Base-by-base conservation (phyloP, 2,888 invertebrate genomes). In the Lycia hirtaria region DNA sequence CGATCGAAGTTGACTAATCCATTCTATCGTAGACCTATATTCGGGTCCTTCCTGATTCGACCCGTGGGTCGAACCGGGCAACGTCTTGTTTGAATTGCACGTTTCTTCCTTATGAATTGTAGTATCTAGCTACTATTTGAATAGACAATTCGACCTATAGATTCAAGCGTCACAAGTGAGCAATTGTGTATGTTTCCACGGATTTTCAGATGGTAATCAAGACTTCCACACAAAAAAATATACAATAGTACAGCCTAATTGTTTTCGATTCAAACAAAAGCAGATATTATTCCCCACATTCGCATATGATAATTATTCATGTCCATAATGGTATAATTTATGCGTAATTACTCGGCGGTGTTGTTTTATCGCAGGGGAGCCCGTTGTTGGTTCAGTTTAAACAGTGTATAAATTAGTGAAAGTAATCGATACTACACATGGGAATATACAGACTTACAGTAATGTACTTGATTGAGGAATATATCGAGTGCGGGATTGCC, bases 281-380 rank as follows among this genome's bases (percentile, higher is more conserved):
- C 30, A 30, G 20, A 30, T 12, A 30, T 30, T 28, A 30, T 44
- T 20, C 12, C 30, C 17, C 30, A 44, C 30, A 32, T 20, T 28
- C 20, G n/a, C n/a, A 20, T 24, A 19, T 12, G 22, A 49, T 52
- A 56, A 49, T 60, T 61, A 61, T 61, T 72, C 74, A 70, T 71
- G 67, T 74, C 71, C 76, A 72, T 77, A 75, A 81, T 79, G 76
- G 76, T 76, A 81, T 81, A 76, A 83, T 81, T 74, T 77, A 81
- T 76, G 61, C 38, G 50, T 48, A 55, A 57, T 80, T 80, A 72
- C 65, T 71, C 62, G 59, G 64, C 63, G 56, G 64, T 80, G 74
- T 79, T 80, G 76, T 80, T 82, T 69, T 71, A 77, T 72, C 68
- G 69, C 65, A 49, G 58, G 72, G 64, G 66, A 72, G 72, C 72